Conservation (phyloP, 2,113 vertebrate genomes). For the Sinocyclocheilus anophthalmus region DNA sequence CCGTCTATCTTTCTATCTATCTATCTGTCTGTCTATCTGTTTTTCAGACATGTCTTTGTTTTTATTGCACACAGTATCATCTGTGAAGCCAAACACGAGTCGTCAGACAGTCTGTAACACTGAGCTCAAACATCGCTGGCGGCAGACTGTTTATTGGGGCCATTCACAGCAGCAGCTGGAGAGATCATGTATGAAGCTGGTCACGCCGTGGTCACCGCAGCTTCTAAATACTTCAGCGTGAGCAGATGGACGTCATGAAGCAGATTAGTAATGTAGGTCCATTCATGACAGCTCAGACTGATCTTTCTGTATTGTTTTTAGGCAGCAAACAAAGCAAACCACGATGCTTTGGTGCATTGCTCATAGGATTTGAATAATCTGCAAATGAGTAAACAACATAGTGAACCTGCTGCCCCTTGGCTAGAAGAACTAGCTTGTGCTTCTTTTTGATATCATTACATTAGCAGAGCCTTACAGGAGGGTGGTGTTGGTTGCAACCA, state of each 20-base stretch:
- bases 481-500: not conserved
- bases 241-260: slow-evolving; percentile 18
- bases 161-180: slow-evolving; percentile 36
- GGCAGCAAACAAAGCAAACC: not conserved
- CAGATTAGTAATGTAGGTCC: slow-evolving; percentile 36
- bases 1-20: too few species aligned
- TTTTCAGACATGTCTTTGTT: too few species aligned
- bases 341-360: slow-evolving; percentile 25
- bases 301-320: not conserved
- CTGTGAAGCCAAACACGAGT: not conserved
- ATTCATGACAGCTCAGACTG: slow-evolving; percentile 16
- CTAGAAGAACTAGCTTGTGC: not conserved
- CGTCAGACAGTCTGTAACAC: not conserved
- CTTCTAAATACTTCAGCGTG: not conserved
- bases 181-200: not conserved
- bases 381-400: slow-evolving; percentile 28
- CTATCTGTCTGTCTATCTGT: not conserved
- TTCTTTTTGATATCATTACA: not conserved
- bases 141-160: slow-evolving; percentile 33
- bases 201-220: not conserved
- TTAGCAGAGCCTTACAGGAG: not conserved
- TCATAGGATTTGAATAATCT: slow-evolving; percentile 14
- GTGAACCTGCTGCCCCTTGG: not conserved
- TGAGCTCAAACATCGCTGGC: slow-evolving; percentile 26
- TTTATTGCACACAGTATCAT: not conserved